A percentile compares a stretch with the other conserved stretches of the same genome.
Conservation (phyloP, 2,888 invertebrate species). For the Oxyteleia sp. region DNA sequence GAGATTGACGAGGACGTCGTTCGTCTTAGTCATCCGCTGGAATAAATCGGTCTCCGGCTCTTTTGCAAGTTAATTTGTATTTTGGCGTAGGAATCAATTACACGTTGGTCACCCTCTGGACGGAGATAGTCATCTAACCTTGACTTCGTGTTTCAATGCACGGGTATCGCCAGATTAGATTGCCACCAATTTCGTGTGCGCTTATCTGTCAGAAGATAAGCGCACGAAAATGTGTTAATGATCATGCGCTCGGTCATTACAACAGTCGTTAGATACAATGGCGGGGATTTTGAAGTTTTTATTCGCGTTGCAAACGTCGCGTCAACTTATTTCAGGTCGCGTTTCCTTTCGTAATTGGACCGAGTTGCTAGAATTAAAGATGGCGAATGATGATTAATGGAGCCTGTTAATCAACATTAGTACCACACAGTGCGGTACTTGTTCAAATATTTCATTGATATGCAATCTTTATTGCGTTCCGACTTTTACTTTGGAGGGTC, state of each 20-base stretch:
- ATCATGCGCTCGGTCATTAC: conserved; percentile 2
- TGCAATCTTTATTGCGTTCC: neutral
- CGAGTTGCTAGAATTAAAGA: conserved; percentile 41
- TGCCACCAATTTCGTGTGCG: conserved; percentile 7
- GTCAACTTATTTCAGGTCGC: conserved; percentile 26
- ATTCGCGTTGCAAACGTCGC: neutral
- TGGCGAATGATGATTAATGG: conserved; percentile 51
- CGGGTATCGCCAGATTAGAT: conserved; percentile 7
- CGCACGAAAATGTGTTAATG: conserved; percentile 1
- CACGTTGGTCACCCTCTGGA: too few species aligned
- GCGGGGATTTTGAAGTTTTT: neutral
- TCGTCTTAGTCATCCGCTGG: conserved; percentile 1
- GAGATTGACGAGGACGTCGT: conserved; percentile 2
- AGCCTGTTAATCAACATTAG: conserved; percentile 48
- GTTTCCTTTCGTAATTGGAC: conserved; percentile 37
- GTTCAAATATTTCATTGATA: conserved; percentile 28
- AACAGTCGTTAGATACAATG: neutral
- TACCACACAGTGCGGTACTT: conserved; percentile 18
- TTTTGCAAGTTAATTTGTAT: neutral
- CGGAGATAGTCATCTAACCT: conserved; percentile 4
- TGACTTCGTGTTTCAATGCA: conserved; percentile 5
- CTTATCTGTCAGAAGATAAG: neutral
- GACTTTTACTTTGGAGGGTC: neutral
- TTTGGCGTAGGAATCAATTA: too few species aligned
- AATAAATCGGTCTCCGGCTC: neutral